Conservation (phyloP, 2,888 invertebrate species). For the Hirtodrosophila histrioides region DNA sequence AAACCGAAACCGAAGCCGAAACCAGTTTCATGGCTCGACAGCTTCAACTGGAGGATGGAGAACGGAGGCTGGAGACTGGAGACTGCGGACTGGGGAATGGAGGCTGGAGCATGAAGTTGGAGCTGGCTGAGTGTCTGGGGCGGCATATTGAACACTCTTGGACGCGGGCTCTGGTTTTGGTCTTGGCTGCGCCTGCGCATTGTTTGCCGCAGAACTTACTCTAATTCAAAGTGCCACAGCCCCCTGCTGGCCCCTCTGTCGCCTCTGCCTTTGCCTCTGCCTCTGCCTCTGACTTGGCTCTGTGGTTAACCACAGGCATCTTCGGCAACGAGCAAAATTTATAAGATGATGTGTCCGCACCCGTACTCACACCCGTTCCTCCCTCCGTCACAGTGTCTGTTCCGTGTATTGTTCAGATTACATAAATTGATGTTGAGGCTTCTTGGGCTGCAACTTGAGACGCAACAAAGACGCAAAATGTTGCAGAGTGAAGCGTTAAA, state of each 20-base stretch:
- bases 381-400: slow-evolving; percentile 3
- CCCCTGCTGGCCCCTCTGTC: not conserved
- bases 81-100: not conserved
- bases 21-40: slow-evolving; percentile 48
- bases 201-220: slow-evolving; percentile 52
- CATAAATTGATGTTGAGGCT: slow-evolving; percentile 75
- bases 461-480: slow-evolving; percentile 63
- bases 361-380: slow-evolving; percentile 32
- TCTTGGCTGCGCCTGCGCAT: slow-evolving; percentile 46
- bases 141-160: no score
- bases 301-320: slow-evolving; percentile 76
- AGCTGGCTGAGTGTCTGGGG: slow-evolving; percentile 19
- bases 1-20: slow-evolving; percentile 39
- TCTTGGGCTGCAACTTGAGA: slow-evolving; percentile 67
- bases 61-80: not conserved
- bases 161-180: slow-evolving; percentile 4
- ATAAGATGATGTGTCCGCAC: slow-evolving; percentile 72
- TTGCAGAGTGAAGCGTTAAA: slow-evolving; percentile 59
- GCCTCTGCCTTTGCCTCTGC: not conserved
- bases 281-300: slow-evolving; percentile 20
- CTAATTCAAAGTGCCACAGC: slow-evolving; percentile 52
- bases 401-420: slow-evolving; percentile 65
- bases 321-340: slow-evolving; percentile 69
- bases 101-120: slow-evolving; percentile 3
- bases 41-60: slow-evolving; percentile 23